phyloP scores from a whole-genome alignment of 2,797 vertebrate genomes.

The Lepus townsendii region DNA sequence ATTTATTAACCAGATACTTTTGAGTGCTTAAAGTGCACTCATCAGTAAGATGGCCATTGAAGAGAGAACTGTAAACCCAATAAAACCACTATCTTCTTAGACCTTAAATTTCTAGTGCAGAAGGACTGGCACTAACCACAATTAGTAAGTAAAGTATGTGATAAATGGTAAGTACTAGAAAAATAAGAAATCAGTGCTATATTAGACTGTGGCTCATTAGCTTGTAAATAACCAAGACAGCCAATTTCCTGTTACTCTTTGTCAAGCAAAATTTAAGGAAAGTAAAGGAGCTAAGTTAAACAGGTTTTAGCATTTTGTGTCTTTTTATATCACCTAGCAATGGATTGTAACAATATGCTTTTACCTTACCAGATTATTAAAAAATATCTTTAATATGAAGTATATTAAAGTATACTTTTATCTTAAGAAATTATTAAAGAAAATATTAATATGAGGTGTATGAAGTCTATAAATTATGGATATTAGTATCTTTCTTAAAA shows the following conservation, averaged over 20 bases:
- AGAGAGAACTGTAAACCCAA: neutral
- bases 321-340: conserved; percentile 21
- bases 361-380: conserved; percentile 32
- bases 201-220: neutral
- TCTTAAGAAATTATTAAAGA: no score
- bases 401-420: neutral
- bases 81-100: conserved; percentile 38
- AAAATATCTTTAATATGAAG: conserved; percentile 38
- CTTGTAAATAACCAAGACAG: conserved; percentile 54
- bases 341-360: conserved; percentile 12
- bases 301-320: conserved; percentile 26
- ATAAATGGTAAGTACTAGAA: conserved; percentile 18
- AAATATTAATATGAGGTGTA: no score
- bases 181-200: conserved; percentile 19
- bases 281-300: conserved; percentile 46
- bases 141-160: conserved; percentile 34
- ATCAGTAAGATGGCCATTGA: neutral
- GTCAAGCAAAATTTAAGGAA: neutral
- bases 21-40: neutral
- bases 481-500: neutral
- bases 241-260: neutral
- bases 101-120: neutral
- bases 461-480: neutral
- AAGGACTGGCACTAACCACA: neutral
- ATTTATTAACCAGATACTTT: conserved; percentile 48